A percentile compares a stretch with the other conserved stretches of the same genome.
Evolutionary conservation across 2,888 invertebrate genomes (phyloP).

Genomic region (Drosophila affinis): DNA sequence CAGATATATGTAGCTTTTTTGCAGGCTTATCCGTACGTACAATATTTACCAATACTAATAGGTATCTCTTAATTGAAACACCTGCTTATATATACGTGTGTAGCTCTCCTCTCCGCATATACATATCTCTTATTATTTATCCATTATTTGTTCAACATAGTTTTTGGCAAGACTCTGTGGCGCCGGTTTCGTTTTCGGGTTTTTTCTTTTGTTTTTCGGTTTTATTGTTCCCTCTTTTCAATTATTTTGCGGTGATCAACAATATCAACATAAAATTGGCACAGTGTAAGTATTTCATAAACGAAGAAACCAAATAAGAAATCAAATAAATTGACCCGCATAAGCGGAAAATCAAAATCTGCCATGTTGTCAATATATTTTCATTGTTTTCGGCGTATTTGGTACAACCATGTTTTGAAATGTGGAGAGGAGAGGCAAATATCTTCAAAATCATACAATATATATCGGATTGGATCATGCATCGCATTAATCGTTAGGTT

Average conservation of each 20-base stretch:
- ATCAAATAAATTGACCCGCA: slow-evolving; percentile 31
- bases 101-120: background rate
- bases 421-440: background rate
- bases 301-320: slow-evolving; percentile 10
- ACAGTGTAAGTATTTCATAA: slow-evolving; percentile 51
- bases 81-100: too few species aligned
- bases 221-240: slow-evolving; percentile 26
- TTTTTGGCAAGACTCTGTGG: slow-evolving; percentile 72
- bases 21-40: too few species aligned
- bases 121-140: background rate
- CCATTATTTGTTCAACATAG: slow-evolving; percentile 31
- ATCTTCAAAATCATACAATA: background rate
- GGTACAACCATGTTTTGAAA: background rate
- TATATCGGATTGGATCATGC: too few species aligned
- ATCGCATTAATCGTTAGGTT: too few species aligned
- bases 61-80: background rate
- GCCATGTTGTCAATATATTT: slow-evolving; percentile 32
- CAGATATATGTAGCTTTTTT: too few species aligned
- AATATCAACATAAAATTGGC: slow-evolving; percentile 46
- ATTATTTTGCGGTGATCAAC: slow-evolving; percentile 46
- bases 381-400: background rate
- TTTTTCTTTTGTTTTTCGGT: slow-evolving; percentile 44
- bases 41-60: background rate
- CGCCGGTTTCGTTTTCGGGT: slow-evolving; percentile 62
- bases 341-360: slow-evolving; percentile 45